Evolutionary conservation across 2,113 vertebrate species (phyloP).

Genomic region (Glaucomys volans): DNA sequence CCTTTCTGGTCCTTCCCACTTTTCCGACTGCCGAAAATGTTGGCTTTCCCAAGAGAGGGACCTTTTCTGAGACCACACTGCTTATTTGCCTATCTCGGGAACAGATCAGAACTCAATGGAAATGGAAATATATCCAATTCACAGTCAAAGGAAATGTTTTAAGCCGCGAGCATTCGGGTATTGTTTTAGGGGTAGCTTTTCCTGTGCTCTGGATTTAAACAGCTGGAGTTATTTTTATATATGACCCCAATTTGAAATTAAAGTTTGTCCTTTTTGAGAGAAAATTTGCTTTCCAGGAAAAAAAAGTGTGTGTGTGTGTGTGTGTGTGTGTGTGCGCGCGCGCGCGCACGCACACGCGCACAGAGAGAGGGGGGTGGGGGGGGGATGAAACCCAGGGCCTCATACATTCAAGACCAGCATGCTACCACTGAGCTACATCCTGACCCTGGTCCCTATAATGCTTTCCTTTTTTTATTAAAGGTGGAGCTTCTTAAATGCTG

Average conservation of each 20-base stretch:
- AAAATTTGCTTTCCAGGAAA: slow-evolving; percentile 56
- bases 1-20: background rate
- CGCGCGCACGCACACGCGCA: no score
- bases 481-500: slow-evolving; percentile 1
- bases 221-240: slow-evolving; percentile 49
- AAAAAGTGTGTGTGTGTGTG: background rate
- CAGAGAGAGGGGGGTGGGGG: no score
- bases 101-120: slow-evolving; percentile 43
- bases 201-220: slow-evolving; percentile 44
- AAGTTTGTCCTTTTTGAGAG: slow-evolving; percentile 45
- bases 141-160: slow-evolving; percentile 29
- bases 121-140: slow-evolving; percentile 37
- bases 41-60: slow-evolving; percentile 24
- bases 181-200: slow-evolving; percentile 46
- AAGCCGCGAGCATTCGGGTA: background rate
- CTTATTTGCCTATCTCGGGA: slow-evolving; percentile 49
- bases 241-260: slow-evolving; percentile 37
- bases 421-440: background rate
- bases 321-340: no score
- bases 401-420: no score
- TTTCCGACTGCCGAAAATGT: background rate
- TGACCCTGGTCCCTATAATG: background rate
- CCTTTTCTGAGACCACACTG: background rate
- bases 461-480: slow-evolving; percentile 40
- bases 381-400: no score